These are phyloP conservation scores for Camelus bactrianus DNA, from an alignment of 2,113 vertebrate species.

Conservation along the genomic window DNA sequence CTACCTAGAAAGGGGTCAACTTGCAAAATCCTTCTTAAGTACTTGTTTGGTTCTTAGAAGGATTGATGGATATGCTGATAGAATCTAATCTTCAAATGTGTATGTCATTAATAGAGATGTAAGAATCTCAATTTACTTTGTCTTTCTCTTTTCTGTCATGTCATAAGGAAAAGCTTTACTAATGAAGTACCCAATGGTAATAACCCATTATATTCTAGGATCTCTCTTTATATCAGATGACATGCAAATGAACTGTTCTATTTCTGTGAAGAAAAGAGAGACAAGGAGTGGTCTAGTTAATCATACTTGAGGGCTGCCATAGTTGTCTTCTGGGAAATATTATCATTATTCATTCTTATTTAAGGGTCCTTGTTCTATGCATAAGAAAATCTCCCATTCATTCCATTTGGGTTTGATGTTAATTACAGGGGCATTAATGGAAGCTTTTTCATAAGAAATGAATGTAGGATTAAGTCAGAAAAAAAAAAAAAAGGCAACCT, in stretches of 20 bases:
- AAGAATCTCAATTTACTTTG: conserved; percentile 70
- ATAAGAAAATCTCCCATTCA: conserved; percentile 77
- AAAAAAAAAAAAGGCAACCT: not conserved
- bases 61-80: conserved; percentile 66
- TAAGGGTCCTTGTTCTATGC: conserved; percentile 77
- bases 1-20: conserved; percentile 61
- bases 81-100: conserved; percentile 63
- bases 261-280: conserved; percentile 71
- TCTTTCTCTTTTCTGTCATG: conserved; percentile 75
- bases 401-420: conserved; percentile 75
- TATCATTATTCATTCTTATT: conserved; percentile 82
- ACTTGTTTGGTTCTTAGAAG: conserved; percentile 62
- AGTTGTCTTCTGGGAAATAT: conserved; percentile 83
- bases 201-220: conserved; percentile 79
- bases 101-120: conserved; percentile 69
- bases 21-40: conserved; percentile 64
- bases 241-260: conserved; percentile 80
- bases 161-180: conserved; percentile 72
- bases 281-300: conserved; percentile 80
- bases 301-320: conserved; percentile 81
- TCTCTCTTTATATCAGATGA: conserved; percentile 76
- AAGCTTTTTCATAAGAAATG: conserved; percentile 75
- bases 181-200: conserved; percentile 77
- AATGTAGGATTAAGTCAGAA: conserved; percentile 60
- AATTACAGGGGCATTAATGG: conserved; percentile 79